A percentile compares a stretch with the other conserved stretches of the same genome.
These are phyloP conservation scores for Torymus texanus DNA, from an alignment of 2,888 invertebrate species.

Conservation along the genomic window DNA sequence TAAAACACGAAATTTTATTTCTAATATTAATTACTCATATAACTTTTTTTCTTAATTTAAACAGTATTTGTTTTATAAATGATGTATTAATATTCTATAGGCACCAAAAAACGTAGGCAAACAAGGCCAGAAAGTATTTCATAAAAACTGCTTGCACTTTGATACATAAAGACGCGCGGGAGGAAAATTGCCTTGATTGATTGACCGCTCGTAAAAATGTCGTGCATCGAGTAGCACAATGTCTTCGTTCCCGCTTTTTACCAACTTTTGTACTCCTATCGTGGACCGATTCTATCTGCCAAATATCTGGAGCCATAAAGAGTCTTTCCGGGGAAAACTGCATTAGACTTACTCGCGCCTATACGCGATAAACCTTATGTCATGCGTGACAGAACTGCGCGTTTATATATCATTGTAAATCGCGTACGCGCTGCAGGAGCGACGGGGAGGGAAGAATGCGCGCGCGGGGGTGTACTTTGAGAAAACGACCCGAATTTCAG, in stretches of 20 bases:
- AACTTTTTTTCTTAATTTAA: too few species aligned
- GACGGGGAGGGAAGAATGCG: neutral
- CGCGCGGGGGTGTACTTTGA: constrained; percentile 7
- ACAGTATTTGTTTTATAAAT: too few species aligned
- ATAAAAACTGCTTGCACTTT: neutral
- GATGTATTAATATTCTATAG: too few species aligned
- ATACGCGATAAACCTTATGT: neutral
- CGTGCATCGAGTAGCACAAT: constrained; percentile 22
- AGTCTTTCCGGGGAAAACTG: constrained; percentile 3
- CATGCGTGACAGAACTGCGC: neutral
- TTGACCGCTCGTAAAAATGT: constrained; percentile 49
- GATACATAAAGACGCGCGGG: neutral
- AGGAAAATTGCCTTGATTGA: constrained; percentile 48
- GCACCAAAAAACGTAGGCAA: neutral
- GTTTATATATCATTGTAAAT: constrained; percentile 39
- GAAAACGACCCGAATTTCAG: constrained; percentile 63
- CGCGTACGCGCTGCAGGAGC: neutral
- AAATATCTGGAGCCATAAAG: constrained; percentile 43
- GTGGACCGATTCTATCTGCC: neutral
- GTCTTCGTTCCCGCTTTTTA: neutral
- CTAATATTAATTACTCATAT: too few species aligned
- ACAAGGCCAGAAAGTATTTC: neutral
- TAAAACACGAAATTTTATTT: too few species aligned
- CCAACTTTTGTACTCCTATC: constrained; percentile 39
- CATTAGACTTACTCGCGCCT: neutral